Percentiles rank a stretch among this genome's conserved stretches.
phyloP scores from a whole-genome alignment of 2,797 vertebrate species.

The Thamnophis elegans region DNA sequence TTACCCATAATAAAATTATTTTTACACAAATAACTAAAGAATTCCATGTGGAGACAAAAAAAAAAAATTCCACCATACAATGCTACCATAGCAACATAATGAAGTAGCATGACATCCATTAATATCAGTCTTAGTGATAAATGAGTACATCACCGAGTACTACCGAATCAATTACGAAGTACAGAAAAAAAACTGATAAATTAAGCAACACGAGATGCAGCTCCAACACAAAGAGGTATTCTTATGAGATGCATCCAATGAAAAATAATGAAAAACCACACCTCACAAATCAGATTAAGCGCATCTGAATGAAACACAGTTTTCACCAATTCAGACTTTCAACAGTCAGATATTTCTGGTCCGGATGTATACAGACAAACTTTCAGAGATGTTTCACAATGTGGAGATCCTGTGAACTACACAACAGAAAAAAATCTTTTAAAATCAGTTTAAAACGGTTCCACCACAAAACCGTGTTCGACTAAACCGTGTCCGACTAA shows the following conservation, averaged over 20 bases:
- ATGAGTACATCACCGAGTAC: slow-evolving; percentile 43
- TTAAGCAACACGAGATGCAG: slow-evolving; percentile 15
- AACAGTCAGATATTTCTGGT: background rate
- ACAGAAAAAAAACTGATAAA: background rate
- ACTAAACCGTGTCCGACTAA: no score
- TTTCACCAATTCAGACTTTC: background rate
- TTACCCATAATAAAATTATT: background rate
- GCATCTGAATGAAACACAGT: background rate
- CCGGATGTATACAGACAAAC: background rate
- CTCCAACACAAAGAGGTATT: background rate
- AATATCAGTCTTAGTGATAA: slow-evolving; percentile 47
- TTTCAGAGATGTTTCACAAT: background rate
- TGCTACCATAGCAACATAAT: slow-evolving; percentile 54
- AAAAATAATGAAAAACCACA: background rate
- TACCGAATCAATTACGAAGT: slow-evolving; percentile 32
- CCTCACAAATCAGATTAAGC: background rate
- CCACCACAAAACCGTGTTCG: no score
- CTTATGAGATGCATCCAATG: background rate
- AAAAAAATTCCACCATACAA: slow-evolving; percentile 49
- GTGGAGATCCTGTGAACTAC: background rate
- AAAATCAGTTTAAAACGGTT: background rate
- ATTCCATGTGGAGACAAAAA: slow-evolving; percentile 65
- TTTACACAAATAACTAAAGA: slow-evolving; percentile 61
- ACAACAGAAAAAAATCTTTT: background rate
- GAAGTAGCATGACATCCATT: slow-evolving; percentile 42